Percentiles rank a stretch among this genome's conserved stretches.
Conservation (phyloP, 2,797 vertebrate species). For the Acrossocheilus wenchowensis region DNA sequence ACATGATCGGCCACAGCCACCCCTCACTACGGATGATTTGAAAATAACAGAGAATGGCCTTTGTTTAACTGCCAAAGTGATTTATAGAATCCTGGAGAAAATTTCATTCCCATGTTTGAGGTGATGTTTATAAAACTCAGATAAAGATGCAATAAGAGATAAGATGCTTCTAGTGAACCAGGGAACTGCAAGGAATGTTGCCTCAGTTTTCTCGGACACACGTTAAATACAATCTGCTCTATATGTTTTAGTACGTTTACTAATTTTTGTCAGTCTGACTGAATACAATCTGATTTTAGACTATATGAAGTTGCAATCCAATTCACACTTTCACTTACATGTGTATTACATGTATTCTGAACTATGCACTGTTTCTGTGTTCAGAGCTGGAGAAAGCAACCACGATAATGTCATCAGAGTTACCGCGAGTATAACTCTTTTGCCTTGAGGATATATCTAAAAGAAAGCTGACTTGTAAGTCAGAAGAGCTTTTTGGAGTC, state of each 20-base stretch:
- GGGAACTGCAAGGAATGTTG: conserved; percentile 40
- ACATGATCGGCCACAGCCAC: conserved; percentile 75
- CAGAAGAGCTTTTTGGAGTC: too few relatives aligned
- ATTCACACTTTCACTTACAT: background rate
- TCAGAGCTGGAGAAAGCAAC: background rate
- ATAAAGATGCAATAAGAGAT: conserved; percentile 69
- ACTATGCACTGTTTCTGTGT: background rate
- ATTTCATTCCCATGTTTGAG: conserved; percentile 79
- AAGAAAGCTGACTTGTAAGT: background rate
- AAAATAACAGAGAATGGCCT: conserved; percentile 76
- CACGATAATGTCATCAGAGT: background rate
- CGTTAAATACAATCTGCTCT: background rate
- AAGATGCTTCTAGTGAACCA: conserved; percentile 31
- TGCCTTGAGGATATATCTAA: background rate
- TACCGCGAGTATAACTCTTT: background rate
- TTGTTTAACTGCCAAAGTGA: conserved; percentile 80
- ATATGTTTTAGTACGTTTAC: background rate
- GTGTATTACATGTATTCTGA: background rate
- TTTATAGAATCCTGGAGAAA: conserved; percentile 78
- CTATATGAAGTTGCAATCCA: background rate
- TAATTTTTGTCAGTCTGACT: too few relatives aligned
- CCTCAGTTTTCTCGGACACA: conserved; percentile 17
- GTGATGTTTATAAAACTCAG: conserved; percentile 71
- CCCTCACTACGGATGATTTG: conserved; percentile 56
- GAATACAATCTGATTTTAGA: background rate